Base-by-base conservation (phyloP, 64 coral and sea anemone genomes). In the Stichodactyla helianthus region DNA sequence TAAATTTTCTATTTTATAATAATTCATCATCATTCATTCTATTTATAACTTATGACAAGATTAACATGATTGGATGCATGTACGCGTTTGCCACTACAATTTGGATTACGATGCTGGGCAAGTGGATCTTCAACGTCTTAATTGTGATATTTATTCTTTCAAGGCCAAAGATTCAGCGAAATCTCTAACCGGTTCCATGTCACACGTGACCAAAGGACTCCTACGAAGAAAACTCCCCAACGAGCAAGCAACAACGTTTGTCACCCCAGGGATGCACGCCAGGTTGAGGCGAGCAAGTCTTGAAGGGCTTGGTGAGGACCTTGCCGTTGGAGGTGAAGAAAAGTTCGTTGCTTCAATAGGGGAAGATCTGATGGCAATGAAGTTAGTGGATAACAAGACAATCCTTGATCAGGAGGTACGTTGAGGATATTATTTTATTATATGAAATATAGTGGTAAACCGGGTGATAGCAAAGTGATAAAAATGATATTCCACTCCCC, bases 161-260 rank as follows among this genome's bases (percentile, higher is more conserved):
- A 67, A 93, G 92, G 56, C 87, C 27, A 84, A 89, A 64, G 35
- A 55, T 16, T 68, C 85, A 15, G 88, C 88, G 5, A 93, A 90
- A 44, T 79, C 79, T 2, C 22, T 93, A 5, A 20, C 89, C 68
- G 70, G 27, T 10, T 81, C 63, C 54, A 19, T 93, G 26, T 74
- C 79, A 35, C 52, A 52, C 0, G 31, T 93, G 26, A 54, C 88
- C 55, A 31, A n/a, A 20, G 79, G 82, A 20, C 57, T 93, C 8
- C 84, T 93, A 7, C 89, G 82, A 59, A 89, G 79, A 81, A 93
- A 93, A n/a, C 77, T 93, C 35, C 35, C 88, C 11, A 86, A 86
- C 59, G 92, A 93, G 84, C 79, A 93, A 67, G 65, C 92, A 18
- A 89, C 92, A 14, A 83, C 85, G 52, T 59, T 93, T 17, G 68